Base-by-base conservation (phyloP, 35 echinoderm and acorn worm genomes). In the Ophiothrix spiculata region DNA sequence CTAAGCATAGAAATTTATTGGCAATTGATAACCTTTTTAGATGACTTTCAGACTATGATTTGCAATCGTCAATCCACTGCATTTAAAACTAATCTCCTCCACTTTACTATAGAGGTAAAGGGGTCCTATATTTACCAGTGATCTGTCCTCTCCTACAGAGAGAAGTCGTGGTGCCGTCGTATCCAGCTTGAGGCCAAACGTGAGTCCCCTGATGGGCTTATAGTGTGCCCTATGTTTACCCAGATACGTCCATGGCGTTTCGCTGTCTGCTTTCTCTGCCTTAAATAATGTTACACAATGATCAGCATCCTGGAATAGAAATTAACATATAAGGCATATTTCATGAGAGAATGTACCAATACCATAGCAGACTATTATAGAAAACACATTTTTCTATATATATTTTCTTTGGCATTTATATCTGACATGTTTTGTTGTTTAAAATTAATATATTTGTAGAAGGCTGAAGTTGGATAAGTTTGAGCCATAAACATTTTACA, bases 161-260 rank as follows among this genome's bases (percentile, higher is more conserved):
- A 98, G 88, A 12, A 98, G 80, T 69, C 95, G 85, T 36, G 95
- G 92, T 33, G 49, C 38, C 39, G 90, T 92, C 16, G 95, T 94
- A 42, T 98, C 95, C 36, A 98, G 56, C 1, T 88, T 86, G 4
- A 91, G 40, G 19, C 95, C 95, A 86, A 98, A 98, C 0, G 89
- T 83, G 14, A 98, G 64, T 21, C 88, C 92, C 37, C 86, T 76
- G 76, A 98, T 98, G 28, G 89, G 92, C 40, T 94, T 98, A 82
- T 98, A 98, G 73, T 98, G 95, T 32, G 95, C 92, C 15, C 92
- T 79, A 78, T 98, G 95, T 80, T 98, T 98, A 36, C 95, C 95
- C n/a, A 98, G 79, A 76, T 98, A 98, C 15, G 81, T 78, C 95
- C 95, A 98, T 23, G 95, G 85, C 38, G 84, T 75, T 12, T 93